Evolutionary conservation across 1,140 invertebrate species (phyloP).

Genomic region (Sycobia sp.): DNA sequence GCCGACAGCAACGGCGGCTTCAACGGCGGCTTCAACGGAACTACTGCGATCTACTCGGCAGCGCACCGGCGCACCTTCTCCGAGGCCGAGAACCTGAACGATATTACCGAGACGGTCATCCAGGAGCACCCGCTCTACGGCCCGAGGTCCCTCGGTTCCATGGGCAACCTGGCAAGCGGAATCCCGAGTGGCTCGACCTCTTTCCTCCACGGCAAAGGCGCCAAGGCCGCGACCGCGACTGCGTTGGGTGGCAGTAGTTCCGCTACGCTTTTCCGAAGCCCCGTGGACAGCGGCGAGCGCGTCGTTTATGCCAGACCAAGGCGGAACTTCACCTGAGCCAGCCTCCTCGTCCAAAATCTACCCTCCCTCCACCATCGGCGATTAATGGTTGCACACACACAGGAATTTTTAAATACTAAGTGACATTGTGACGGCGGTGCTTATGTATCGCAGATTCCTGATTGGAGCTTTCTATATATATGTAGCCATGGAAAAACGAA

Average conservation of each 20-base stretch:
- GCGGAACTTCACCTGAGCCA: slow-evolving; percentile 38
- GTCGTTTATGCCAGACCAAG: slow-evolving; percentile 37
- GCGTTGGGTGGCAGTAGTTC: background rate
- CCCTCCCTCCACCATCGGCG: too few species aligned
- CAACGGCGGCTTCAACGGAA: background rate
- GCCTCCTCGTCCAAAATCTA: too few species aligned
- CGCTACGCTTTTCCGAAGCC: background rate
- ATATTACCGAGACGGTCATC: slow-evolving; percentile 51
- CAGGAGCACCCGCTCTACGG: slow-evolving; percentile 44
- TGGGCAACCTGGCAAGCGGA: slow-evolving; percentile 3
- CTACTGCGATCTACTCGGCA: slow-evolving; percentile 4
- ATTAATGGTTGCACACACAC: too few species aligned
- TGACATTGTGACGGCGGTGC: too few species aligned
- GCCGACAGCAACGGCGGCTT: background rate
- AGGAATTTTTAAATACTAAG: too few species aligned
- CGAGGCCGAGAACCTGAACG: slow-evolving; percentile 45
- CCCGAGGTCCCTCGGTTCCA: slow-evolving; percentile 23
- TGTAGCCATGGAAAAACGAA: too few species aligned
- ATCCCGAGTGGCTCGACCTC: slow-evolving; percentile 4
- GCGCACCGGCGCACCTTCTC: slow-evolving; percentile 42
- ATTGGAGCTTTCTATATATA: too few species aligned
- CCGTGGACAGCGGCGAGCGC: slow-evolving; percentile 39
- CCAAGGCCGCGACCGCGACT: background rate
- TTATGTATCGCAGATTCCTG: too few species aligned
- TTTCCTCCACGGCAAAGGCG: slow-evolving; percentile 19